Evolutionary conservation across 2,113 vertebrate species (phyloP).

Genomic region (Solea solea): DNA sequence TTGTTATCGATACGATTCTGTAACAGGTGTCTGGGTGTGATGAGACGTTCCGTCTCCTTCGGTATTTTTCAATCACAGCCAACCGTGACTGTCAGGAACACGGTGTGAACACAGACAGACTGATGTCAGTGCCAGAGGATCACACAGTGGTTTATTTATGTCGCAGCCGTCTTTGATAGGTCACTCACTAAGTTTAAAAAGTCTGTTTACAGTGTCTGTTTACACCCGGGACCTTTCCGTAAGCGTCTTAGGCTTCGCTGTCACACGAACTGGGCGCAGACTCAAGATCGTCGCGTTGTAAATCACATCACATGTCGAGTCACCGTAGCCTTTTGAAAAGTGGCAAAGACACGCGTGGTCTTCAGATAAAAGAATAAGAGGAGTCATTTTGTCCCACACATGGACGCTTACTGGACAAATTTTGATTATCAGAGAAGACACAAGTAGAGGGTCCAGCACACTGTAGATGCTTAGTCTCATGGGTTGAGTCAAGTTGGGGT

Average conservation of each 20-base stretch:
- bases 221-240: constrained; percentile 17
- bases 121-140: constrained; percentile 7
- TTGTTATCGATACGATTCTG: neutral
- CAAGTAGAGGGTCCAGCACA: too few species aligned
- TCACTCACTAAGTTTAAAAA: constrained; percentile 13
- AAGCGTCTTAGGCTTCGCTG: constrained; percentile 10
- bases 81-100: neutral
- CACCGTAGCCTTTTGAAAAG: too few species aligned
- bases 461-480: too few species aligned
- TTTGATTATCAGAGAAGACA: too few species aligned
- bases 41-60: neutral
- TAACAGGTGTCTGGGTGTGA: neutral
- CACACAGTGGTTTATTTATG: constrained; percentile 13
- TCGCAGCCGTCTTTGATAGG: neutral
- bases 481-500: too few species aligned
- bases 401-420: too few species aligned
- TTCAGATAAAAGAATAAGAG: too few species aligned
- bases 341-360: too few species aligned
- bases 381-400: too few species aligned
- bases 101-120: neutral
- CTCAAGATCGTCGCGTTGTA: neutral
- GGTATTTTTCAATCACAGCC: neutral
- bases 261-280: neutral
- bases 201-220: constrained; percentile 19
- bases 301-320: neutral